Evolutionary conservation across 1,140 invertebrate genomes (phyloP).

Genomic region (Cyclargus thomasi): DNA sequence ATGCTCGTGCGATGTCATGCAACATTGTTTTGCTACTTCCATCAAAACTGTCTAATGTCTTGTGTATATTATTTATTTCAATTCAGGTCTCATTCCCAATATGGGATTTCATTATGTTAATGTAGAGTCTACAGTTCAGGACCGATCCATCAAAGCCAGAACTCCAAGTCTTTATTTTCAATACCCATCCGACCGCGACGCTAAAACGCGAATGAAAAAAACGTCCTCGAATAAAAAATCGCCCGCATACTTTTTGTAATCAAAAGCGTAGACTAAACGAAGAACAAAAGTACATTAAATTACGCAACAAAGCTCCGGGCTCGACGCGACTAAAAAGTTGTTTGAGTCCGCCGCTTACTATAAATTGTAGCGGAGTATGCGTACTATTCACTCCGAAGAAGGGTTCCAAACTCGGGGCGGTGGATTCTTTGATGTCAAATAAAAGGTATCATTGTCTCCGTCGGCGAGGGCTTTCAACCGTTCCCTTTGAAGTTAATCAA

Average conservation of each 20-base stretch:
- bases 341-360: conserved; percentile 38
- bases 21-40: no score
- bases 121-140: background rate
- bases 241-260: conserved; percentile 1
- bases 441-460: conserved; percentile 71
- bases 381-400: conserved; percentile 36
- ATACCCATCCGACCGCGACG: background rate
- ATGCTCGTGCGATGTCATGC: no score
- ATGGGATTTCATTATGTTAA: no score
- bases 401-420: conserved; percentile 48
- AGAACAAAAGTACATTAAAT: conserved; percentile 32
- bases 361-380: conserved; percentile 37
- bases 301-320: conserved; percentile 35
- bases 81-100: no score
- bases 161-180: background rate
- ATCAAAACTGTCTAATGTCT: no score
- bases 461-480: conserved; percentile 63
- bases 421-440: conserved; percentile 64
- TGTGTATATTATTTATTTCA: no score
- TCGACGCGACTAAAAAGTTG: conserved; percentile 34
- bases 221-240: background rate
- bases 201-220: background rate
- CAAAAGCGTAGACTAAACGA: conserved; percentile 4
- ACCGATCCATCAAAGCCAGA: conserved; percentile 2
- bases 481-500: conserved; percentile 70